Base-by-base conservation (phyloP, 1,140 invertebrate species). In the Microplitis mediator region DNA sequence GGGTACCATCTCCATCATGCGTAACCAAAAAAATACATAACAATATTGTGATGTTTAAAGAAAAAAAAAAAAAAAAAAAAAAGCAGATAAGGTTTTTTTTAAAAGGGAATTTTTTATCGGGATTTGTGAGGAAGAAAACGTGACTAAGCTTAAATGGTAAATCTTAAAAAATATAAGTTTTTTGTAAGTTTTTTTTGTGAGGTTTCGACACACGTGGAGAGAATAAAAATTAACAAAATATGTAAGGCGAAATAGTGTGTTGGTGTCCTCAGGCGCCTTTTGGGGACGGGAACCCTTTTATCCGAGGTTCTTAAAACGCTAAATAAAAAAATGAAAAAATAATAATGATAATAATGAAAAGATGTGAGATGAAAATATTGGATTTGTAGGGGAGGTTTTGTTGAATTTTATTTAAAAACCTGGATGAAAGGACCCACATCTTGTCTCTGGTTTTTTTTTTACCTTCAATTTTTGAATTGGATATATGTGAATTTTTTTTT, bases 91-190 rank as follows among this genome's bases (percentile, higher is more conserved):
- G 68, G 75, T 71, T 16, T 71, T 75, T 68, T 76, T 77, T 77
- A 79, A 80, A 80, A 77, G 77, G 78, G 77, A 79, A 79, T 79
- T 79, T 63, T 54, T 35, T 70, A 62, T 71, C 35, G 36, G 34
- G 56, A 69, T 60, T 54, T 54, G 64, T 63, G 39, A 58, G 66
- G 52, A 32, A 71, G 80, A 75, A 80, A 80, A 85, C 85, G 85
- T 86, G 85, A 85, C 83, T 76, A 74, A 74, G 82, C 83, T 85
- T 84, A 85, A 82, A 83, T 81, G 79, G 78, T 79, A 83, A 86
- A 86, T 87, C 86, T 87, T 85, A 84, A 85, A 86, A 87, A 74
- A 86, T 87, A 86, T 81, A 82, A 83, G 82, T 84, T 83, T 84
- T 23, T 80, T 36, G 35, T 45, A 60, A 52, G 16, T 9, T 13